Evolutionary conservation across 2,888 invertebrate genomes (phyloP).

Genomic region (Lepidocyrtoides sp.): DNA sequence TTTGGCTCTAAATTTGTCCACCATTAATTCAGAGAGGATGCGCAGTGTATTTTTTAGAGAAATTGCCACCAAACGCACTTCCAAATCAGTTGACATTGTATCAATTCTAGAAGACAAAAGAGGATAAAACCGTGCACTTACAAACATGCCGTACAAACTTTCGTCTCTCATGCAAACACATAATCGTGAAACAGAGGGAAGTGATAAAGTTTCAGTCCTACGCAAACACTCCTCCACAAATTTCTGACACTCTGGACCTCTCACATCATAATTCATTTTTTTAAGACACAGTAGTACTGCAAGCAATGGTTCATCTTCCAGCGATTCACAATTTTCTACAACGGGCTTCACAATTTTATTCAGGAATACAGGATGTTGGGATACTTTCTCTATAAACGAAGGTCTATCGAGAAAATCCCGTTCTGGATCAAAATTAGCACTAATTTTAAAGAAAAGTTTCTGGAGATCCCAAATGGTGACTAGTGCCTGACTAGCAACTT

Average conservation of each 20-base stretch:
- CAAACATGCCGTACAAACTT: slow-evolving; percentile 67
- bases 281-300: slow-evolving; percentile 76
- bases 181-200: slow-evolving; percentile 80
- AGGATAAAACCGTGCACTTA: slow-evolving; percentile 77
- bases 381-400: slow-evolving; percentile 74
- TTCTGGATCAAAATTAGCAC: slow-evolving; percentile 76
- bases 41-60: slow-evolving; percentile 63
- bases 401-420: slow-evolving; percentile 67
- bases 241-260: slow-evolving; percentile 71
- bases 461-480: slow-evolving; percentile 83
- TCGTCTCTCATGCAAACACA: slow-evolving; percentile 74
- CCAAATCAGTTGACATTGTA: slow-evolving; percentile 77
- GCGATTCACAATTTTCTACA: slow-evolving; percentile 56
- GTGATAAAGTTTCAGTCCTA: slow-evolving; percentile 66
- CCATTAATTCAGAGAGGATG: slow-evolving; percentile 33
- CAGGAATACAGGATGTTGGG: slow-evolving; percentile 66
- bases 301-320: slow-evolving; percentile 81
- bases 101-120: slow-evolving; percentile 52
- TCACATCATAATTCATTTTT: slow-evolving; percentile 66
- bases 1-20: slow-evolving; percentile 59
- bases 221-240: slow-evolving; percentile 80
- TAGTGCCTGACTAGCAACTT: slow-evolving; percentile 81
- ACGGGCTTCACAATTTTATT: slow-evolving; percentile 77
- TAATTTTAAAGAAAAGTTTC: slow-evolving; percentile 79
- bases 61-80: slow-evolving; percentile 78